phyloP scores from a whole-genome alignment of 35 echinoderm and acorn worm genomes.

The Acanthaster planci region DNA sequence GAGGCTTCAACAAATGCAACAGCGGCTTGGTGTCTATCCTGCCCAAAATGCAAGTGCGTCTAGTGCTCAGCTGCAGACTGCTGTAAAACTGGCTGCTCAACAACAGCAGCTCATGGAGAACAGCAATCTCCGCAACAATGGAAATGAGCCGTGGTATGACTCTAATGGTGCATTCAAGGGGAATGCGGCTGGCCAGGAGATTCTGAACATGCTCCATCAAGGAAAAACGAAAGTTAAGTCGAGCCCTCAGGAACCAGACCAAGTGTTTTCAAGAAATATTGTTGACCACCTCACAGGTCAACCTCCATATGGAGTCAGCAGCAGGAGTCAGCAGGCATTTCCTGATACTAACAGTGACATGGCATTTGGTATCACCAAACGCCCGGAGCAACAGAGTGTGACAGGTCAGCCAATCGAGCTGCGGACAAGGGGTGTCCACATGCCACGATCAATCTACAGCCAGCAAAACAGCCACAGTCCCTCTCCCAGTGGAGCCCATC shows the following conservation, averaged over 20 bases:
- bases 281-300: neutral
- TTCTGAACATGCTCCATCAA: constrained; percentile 2
- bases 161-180: neutral
- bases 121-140: neutral
- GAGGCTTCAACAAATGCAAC: constrained; percentile 14
- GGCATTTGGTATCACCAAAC: neutral
- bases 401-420: neutral
- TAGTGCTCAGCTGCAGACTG: neutral
- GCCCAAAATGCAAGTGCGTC: neutral
- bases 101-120: constrained; percentile 18
- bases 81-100: neutral
- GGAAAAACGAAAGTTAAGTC: neutral
- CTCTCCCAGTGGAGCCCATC: neutral
- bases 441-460: neutral
- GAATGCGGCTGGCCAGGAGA: constrained; percentile 13
- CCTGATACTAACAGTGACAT: neutral
- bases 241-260: neutral
- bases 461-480: constrained; percentile 11
- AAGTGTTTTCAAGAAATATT: neutral
- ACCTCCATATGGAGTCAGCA: neutral
- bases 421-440: constrained; percentile 1
- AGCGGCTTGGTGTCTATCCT: neutral
- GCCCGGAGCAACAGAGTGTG: constrained; percentile 5
- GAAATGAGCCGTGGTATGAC: neutral
- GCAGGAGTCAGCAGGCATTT: neutral